phyloP scores from a whole-genome alignment of 2,888 invertebrate species.

The Platerodrilus igneus region DNA sequence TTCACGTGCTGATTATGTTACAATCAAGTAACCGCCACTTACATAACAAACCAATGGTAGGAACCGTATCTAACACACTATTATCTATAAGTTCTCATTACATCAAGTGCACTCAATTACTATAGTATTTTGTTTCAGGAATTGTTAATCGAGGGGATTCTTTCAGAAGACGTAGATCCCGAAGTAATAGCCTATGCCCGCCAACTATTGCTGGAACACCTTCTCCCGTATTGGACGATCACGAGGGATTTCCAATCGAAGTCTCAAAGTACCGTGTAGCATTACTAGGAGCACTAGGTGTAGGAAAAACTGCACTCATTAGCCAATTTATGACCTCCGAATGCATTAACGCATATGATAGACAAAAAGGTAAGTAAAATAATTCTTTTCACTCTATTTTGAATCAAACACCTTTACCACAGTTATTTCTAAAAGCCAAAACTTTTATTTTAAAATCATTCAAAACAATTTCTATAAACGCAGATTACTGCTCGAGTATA shows the following conservation, averaged over 20 bases:
- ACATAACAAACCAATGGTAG: too few relatives aligned
- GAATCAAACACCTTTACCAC: too few relatives aligned
- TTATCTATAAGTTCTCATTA: too few relatives aligned
- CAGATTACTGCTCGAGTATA: too few relatives aligned
- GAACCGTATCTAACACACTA: too few relatives aligned
- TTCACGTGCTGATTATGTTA: too few relatives aligned
- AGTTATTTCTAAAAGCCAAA: too few relatives aligned
- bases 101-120: too few relatives aligned
- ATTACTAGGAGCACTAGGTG: conserved; percentile 73
- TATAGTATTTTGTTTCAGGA: conserved; percentile 65
- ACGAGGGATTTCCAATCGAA: conserved; percentile 46
- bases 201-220: conserved; percentile 39
- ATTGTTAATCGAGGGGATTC: conserved; percentile 93
- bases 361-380: conserved; percentile 64
- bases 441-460: too few relatives aligned
- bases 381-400: neutral
- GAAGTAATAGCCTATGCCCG: conserved; percentile 78
- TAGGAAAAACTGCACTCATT: conserved; percentile 80
- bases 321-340: conserved; percentile 91
- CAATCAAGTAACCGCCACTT: too few relatives aligned
- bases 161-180: conserved; percentile 76
- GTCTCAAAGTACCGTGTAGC: conserved; percentile 61
- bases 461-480: too few relatives aligned
- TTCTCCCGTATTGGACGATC: conserved; percentile 51
- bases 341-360: conserved; percentile 89